These are phyloP conservation scores for Cydia fagiglandana DNA, from an alignment of 1,140 invertebrate genomes.

Conservation along the genomic window DNA sequence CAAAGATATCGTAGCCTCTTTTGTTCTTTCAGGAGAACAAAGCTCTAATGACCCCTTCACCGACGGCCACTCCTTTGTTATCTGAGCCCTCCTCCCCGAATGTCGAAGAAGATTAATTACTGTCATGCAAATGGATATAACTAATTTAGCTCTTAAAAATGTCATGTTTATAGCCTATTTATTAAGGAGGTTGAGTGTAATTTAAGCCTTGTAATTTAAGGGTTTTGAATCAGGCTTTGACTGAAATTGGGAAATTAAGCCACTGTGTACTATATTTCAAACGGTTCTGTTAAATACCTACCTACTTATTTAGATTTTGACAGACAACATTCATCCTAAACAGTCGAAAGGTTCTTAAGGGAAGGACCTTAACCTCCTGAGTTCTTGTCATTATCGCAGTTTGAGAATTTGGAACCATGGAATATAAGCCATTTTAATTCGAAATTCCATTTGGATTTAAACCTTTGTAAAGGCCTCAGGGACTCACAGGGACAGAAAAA, in stretches of 20 bases:
- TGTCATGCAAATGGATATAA: constrained; percentile 46
- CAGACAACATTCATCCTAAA: too few species aligned
- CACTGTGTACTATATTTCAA: too few species aligned
- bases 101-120: constrained; percentile 63
- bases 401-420: too few species aligned
- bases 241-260: background rate
- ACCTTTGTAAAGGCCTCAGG: too few species aligned
- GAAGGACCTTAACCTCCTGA: too few species aligned
- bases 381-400: too few species aligned
- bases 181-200: background rate
- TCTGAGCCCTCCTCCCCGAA: constrained; percentile 49
- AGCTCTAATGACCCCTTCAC: constrained; percentile 56
- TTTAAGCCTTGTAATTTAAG: background rate
- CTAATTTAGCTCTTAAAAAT: constrained; percentile 30
- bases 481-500: too few species aligned
- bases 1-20: constrained; percentile 47
- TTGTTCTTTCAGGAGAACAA: constrained; percentile 46
- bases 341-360: too few species aligned
- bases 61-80: constrained; percentile 50
- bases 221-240: background rate
- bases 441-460: too few species aligned
- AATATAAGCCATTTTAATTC: too few species aligned
- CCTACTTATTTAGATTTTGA: too few species aligned
- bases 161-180: constrained; percentile 14
- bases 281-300: too few species aligned